Conservation (phyloP, 2,797 vertebrate species). For the Sternarchorhynchus goeldii region DNA sequence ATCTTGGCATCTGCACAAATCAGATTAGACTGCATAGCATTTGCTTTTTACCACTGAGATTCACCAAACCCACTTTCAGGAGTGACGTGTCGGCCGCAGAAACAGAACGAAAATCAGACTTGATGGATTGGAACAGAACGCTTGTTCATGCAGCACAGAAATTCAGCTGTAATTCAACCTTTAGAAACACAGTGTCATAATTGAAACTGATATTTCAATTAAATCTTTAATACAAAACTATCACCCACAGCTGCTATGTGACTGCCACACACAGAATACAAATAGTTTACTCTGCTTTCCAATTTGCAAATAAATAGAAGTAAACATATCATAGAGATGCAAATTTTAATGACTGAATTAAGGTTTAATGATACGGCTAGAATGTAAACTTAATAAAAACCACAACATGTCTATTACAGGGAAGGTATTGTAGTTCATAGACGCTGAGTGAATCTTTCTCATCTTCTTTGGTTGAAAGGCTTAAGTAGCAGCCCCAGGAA, state of each 20-base stretch:
- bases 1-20: slow-evolving; percentile 58
- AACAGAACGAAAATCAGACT: slow-evolving; percentile 45
- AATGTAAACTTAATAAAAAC: background rate
- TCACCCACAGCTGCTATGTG: background rate
- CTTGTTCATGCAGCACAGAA: slow-evolving; percentile 29
- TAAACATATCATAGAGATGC: background rate
- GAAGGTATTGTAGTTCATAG: background rate
- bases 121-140: slow-evolving; percentile 48
- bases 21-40: slow-evolving; percentile 61
- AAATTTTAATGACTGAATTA: slow-evolving; percentile 13
- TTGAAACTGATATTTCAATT: slow-evolving; percentile 50
- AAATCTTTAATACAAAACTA: slow-evolving; percentile 31
- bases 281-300: slow-evolving; percentile 23
- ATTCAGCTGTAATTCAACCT: slow-evolving; percentile 37
- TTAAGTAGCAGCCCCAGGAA: background rate
- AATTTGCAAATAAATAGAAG: slow-evolving; percentile 23
- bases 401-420: background rate
- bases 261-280: slow-evolving; percentile 3
- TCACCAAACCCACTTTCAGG: slow-evolving; percentile 42
- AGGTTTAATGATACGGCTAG: slow-evolving; percentile 1
- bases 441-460: background rate
- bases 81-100: slow-evolving; percentile 38
- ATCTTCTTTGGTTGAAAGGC: background rate
- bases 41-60: slow-evolving; percentile 43
- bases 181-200: slow-evolving; percentile 16